Conservation (phyloP, 2,888 invertebrate species). For the Lasioglossum calceatum region DNA sequence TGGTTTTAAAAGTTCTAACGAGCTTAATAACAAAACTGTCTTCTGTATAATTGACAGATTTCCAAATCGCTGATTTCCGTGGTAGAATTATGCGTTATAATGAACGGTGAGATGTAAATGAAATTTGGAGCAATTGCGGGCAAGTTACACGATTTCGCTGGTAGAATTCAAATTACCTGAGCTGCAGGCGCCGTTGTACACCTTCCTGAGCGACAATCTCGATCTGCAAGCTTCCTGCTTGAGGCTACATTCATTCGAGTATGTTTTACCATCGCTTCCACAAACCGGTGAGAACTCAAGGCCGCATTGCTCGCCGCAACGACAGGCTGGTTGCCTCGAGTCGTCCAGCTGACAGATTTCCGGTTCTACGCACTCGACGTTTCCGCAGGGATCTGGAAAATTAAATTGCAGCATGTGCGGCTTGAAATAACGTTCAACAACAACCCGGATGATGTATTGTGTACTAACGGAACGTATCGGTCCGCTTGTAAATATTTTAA, state of each 20-base stretch:
- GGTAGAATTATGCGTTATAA: not conserved
- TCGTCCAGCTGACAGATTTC: conserved; percentile 94
- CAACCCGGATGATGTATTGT: not conserved
- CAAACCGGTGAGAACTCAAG: conserved; percentile 91
- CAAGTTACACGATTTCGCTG: not conserved
- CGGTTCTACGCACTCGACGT: conserved; percentile 90
- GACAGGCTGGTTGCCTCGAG: conserved; percentile 91
- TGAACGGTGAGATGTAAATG: not conserved
- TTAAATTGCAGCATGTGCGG: conserved; percentile 48
- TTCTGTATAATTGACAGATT: not conserved
- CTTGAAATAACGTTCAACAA: conserved; percentile 26
- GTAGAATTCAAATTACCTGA: conserved; percentile 86
- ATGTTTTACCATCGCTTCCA: conserved; percentile 92
- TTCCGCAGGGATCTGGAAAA: conserved; percentile 92
- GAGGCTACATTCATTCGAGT: conserved; percentile 92
- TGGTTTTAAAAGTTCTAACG: not conserved
- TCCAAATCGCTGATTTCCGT: not conserved
- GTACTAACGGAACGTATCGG: conserved; percentile 7
- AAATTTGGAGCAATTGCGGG: not conserved
- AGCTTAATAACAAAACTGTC: not conserved
- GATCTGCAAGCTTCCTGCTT: conserved; percentile 92
- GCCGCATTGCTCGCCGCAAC: conserved; percentile 92
- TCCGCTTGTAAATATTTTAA: not conserved
- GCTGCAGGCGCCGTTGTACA: conserved; percentile 93
- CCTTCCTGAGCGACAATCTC: conserved; percentile 90